Base-by-base conservation (phyloP, 1,140 invertebrate genomes). In the Cotesia chilonis region DNA sequence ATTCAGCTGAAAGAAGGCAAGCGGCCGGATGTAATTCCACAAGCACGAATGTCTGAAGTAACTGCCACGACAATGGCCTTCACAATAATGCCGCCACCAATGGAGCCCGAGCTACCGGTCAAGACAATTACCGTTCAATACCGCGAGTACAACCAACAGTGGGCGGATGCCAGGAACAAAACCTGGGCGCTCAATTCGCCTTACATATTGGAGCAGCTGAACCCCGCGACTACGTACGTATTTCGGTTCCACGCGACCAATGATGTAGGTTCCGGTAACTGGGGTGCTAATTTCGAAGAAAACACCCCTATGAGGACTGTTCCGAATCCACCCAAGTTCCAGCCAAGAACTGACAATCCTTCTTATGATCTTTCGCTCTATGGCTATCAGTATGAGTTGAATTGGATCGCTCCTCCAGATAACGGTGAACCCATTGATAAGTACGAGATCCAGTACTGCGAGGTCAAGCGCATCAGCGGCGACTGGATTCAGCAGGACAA, bases 391-490 rank as follows among this genome's bases (percentile, higher is more conserved):
- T 96, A 92, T 82, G 92, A 96, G 80, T 79, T 96, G 1, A 88
- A 90, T 78, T 97, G 95, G 95, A 90, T 89, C 69, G 90, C 92
- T 47, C 94, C 95, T 0, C 90, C 91, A 10, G 92, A 97, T 80
- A 97, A 97, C 85, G 96, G 96, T 3, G 93, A 95, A 85, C 91
- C 91, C 2, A 96, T 98, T 78, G 92, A 95, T 77, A 87, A 88
- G 79, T 98, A 96, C 85, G 88, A 92, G 82, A 90, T 98, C 63
- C 91, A 88, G 78, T 95, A 92, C 81, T 96, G 94, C 82, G 77
- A 91, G 88, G 88, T 89, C 41, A 83, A 86, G 55, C 90, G 89
- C 80, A 86, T 89, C 12, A 87, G 85, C 41, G 90, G 89, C 17
- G 87, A 89, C 64, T 95, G 92, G 92, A 84, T 89, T 57, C 85